A percentile compares a stretch with the other conserved stretches of the same genome.
Evolutionary conservation across 2,888 invertebrate genomes (phyloP).

Genomic region (Syritta pipiens): DNA sequence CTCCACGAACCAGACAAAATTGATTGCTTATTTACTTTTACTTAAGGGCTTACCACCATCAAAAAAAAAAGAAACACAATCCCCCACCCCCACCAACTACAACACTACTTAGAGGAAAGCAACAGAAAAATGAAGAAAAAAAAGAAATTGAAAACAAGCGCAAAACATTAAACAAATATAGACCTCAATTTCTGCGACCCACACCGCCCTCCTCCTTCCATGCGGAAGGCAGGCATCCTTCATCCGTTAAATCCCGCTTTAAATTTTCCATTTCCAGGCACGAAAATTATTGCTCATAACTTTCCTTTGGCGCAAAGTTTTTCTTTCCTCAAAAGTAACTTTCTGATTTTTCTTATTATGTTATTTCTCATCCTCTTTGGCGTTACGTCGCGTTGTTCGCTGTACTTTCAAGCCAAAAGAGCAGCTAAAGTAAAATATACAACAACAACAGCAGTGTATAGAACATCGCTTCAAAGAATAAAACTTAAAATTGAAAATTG

Average conservation of each 20-base stretch:
- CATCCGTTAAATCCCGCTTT: neutral
- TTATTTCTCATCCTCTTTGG: slow-evolving; percentile 26
- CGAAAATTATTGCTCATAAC: slow-evolving; percentile 54
- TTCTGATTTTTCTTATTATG: slow-evolving; percentile 47
- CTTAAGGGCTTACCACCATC: slow-evolving; percentile 26
- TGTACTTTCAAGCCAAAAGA: neutral
- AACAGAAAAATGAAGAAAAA: no score
- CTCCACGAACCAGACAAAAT: slow-evolving; percentile 7
- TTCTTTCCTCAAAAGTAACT: slow-evolving; percentile 54
- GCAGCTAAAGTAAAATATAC: neutral
- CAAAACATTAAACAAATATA: slow-evolving; percentile 27
- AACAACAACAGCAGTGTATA: slow-evolving; percentile 1
- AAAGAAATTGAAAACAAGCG: slow-evolving; percentile 13
- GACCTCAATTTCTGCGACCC: slow-evolving; percentile 18
- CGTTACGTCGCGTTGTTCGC: neutral
- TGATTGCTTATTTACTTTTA: slow-evolving; percentile 38
- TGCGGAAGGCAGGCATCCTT: no score
- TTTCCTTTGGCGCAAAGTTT: slow-evolving; percentile 52
- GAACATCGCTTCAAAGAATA: slow-evolving; percentile 23
- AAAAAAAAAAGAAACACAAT: slow-evolving; percentile 30
- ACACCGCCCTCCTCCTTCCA: no score
- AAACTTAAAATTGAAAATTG: slow-evolving; percentile 59
- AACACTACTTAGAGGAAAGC: neutral
- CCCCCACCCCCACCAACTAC: neutral
- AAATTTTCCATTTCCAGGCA: slow-evolving; percentile 16